Evolutionary conservation across 2,113 vertebrate species (phyloP).

Genomic region (Corvus cornix): DNA sequence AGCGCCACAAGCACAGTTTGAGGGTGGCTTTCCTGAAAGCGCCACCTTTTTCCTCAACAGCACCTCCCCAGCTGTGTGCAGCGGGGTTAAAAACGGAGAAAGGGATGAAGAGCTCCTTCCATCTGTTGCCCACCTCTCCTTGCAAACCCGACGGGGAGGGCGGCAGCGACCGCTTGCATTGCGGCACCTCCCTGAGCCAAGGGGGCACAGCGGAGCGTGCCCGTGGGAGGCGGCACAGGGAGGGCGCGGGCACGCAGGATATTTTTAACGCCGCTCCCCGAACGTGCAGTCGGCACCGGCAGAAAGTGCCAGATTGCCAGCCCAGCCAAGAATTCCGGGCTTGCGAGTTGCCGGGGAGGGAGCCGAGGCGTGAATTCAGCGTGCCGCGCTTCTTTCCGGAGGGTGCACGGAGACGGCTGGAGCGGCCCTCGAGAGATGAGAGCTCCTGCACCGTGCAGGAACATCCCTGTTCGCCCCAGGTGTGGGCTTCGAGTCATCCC

Average conservation of each 20-base stretch:
- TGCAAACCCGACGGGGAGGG: not conserved
- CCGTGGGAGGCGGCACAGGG: not conserved
- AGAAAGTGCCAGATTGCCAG: slow-evolving; percentile 40
- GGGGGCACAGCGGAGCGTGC: not conserved
- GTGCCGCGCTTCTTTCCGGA: fast-evolving
- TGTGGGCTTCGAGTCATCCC: not conserved
- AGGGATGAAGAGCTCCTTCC: not conserved
- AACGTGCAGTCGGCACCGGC: slow-evolving; percentile 4
- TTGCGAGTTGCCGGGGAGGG: not conserved
- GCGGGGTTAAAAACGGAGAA: not conserved
- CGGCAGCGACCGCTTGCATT: not conserved
- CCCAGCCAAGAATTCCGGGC: not conserved
- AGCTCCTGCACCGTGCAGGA: fast-evolving
- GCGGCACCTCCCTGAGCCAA: not conserved
- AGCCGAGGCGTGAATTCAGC: not conserved
- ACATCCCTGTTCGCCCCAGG: fast-evolving
- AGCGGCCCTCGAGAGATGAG: fast-evolving
- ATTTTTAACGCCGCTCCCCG: not conserved
- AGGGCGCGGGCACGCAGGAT: not conserved
- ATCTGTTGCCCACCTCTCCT: not conserved
- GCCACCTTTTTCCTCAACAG: slow-evolving; percentile 16
- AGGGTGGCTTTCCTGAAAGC: slow-evolving; percentile 33
- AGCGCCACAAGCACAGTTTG: not conserved
- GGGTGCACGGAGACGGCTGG: not conserved
- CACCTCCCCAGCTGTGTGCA: not conserved